Evolutionary conservation across 1,140 invertebrate genomes (phyloP).

Genomic region (Atopsyche davidsoni): DNA sequence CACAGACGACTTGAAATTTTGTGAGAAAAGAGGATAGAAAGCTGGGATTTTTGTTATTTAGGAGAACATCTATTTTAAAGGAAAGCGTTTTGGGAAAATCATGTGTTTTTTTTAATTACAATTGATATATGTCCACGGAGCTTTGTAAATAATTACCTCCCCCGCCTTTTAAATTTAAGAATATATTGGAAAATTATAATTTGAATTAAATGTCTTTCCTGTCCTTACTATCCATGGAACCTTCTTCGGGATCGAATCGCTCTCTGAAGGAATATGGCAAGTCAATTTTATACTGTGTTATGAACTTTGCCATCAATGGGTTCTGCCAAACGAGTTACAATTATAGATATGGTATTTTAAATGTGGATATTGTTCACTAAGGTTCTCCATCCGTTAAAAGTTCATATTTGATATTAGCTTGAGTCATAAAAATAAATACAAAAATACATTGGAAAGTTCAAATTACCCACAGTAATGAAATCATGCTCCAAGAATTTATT

Average conservation of each 20-base stretch:
- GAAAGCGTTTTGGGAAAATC: slow-evolving; percentile 20
- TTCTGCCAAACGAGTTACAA: no score
- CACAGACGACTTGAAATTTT: background rate
- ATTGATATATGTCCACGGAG: slow-evolving; percentile 23
- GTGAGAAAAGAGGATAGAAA: slow-evolving; percentile 3
- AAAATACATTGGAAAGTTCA: no score
- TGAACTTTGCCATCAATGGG: no score
- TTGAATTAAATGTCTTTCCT: slow-evolving; percentile 17
- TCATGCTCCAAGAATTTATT: no score
- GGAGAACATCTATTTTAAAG: slow-evolving; percentile 17
- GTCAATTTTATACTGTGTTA: no score
- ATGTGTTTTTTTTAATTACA: slow-evolving; percentile 22
- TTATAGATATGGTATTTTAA: no score
- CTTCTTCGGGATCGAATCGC: background rate
- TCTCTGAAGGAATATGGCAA: no score
- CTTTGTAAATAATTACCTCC: slow-evolving; percentile 28
- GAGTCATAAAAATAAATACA: no score
- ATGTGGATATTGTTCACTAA: no score
- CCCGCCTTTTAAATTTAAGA: slow-evolving; percentile 27
- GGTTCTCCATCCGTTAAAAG: no score
- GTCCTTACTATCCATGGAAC: background rate
- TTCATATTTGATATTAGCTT: no score
- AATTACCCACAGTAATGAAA: no score
- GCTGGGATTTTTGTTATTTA: slow-evolving; percentile 20
- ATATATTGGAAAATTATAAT: slow-evolving; percentile 30